Evolutionary conservation across 2,797 vertebrate species (phyloP), one percentile per base, ranked within the genome.

Genomic region (Serranus cabrilla): DNA sequence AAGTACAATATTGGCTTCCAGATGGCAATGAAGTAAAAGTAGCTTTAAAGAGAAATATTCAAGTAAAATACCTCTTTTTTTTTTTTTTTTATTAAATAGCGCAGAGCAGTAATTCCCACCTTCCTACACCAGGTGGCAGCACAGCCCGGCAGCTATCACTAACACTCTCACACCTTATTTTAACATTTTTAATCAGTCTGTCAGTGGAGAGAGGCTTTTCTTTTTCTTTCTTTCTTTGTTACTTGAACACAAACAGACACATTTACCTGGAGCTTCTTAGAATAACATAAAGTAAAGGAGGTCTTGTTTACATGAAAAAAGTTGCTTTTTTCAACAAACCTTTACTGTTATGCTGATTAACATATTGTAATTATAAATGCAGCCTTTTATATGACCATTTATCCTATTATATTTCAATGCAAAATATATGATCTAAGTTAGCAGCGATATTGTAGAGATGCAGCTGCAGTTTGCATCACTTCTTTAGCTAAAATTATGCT

Each of bases 61-160:
- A 6, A 27, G 27, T 27, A 27, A 27, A 34, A 9, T 34, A 34
- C 34, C 34, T 34, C n/a, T n/a, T n/a, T n/a, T n/a, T n/a, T n/a
- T n/a, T n/a, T n/a, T n/a, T n/a, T n/a, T n/a, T n/a, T n/a, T n/a
- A n/a, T n/a, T n/a, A n/a, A n/a, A n/a, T n/a, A n/a, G n/a, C n/a
- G n/a, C n/a, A 34, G 34, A 34, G 8, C 5, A 1, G 34, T 34
- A 34, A 7, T 34, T 34, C 34, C 5, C 11, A 0, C 5, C 0
- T 20, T 25, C 14, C 1, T 14, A 80, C 90, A 57, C 76, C 43
- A 54, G 86, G 68, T 65, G 90, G 11, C 81, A 88, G 84, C 85
- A 84, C 11, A 23, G 14, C 25, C 58, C 7, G 20, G 18, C 34
- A 25, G 16, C 51, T 63, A 57, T 46, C 31, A 7, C 25, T 4